These are phyloP conservation scores for Brachionus paranguensis DNA, from an alignment of 1,140 invertebrate species.

Conservation along the genomic window DNA sequence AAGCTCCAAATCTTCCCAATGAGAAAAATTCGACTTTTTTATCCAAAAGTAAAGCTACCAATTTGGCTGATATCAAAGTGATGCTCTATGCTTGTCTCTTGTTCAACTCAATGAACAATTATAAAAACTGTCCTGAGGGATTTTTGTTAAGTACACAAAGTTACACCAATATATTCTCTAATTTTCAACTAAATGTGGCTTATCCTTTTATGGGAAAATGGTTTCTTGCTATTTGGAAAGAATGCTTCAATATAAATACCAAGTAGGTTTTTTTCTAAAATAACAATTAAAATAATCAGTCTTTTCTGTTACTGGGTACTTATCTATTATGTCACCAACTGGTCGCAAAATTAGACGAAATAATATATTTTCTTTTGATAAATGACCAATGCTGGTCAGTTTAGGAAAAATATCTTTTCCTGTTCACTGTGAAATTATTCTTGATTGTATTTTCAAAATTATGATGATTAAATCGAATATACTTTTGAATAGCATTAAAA, in stretches of 20 bases:
- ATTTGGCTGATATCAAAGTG: constrained; percentile 21
- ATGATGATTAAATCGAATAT: too few species aligned
- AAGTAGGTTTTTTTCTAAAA: not conserved
- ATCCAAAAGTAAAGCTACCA: not conserved
- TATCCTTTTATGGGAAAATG: constrained; percentile 35
- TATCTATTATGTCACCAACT: too few species aligned
- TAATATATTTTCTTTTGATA: too few species aligned
- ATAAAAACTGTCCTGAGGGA: constrained; percentile 24
- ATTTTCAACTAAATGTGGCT: constrained; percentile 16
- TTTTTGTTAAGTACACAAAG: constrained; percentile 14
- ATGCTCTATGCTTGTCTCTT: constrained; percentile 20
- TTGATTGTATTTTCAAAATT: too few species aligned
- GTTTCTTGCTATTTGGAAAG: constrained; percentile 34
- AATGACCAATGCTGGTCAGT: too few species aligned
- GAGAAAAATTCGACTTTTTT: not conserved
- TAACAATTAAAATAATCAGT: too few species aligned
- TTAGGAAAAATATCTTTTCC: too few species aligned
- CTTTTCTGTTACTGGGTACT: too few species aligned
- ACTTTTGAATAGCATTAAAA: too few species aligned
- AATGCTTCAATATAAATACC: constrained; percentile 32
- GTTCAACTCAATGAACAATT: constrained; percentile 12
- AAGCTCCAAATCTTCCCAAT: not conserved
- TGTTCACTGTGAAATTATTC: too few species aligned
- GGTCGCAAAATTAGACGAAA: too few species aligned
- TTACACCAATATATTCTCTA: constrained; percentile 8